Evolutionary conservation across 2,113 vertebrate genomes (phyloP).

Genomic region (Gorsachius goisagi): DNA sequence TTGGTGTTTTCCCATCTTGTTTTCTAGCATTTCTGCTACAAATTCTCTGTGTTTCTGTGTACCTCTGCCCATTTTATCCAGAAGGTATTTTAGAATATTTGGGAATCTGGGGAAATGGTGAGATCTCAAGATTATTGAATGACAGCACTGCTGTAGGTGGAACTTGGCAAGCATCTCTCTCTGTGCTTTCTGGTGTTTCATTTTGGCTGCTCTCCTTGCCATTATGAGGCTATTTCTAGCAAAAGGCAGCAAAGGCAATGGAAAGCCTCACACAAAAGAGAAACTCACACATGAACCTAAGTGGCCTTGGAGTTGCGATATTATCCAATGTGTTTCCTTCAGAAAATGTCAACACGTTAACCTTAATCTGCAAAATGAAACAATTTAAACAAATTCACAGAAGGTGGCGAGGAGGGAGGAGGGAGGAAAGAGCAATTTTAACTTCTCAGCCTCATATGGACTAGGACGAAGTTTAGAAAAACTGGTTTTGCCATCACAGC

Average conservation of each 20-base stretch:
- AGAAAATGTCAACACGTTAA: neutral
- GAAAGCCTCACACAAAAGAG: neutral
- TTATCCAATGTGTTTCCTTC: neutral
- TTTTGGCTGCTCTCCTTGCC: neutral
- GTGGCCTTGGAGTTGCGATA: neutral
- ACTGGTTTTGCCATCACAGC: neutral
- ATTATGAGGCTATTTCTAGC: neutral
- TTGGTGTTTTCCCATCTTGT: neutral
- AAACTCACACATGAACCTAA: neutral
- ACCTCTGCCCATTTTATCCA: neutral
- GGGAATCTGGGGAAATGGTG: neutral
- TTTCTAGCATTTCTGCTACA: neutral
- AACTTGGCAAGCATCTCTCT: neutral
- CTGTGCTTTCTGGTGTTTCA: neutral
- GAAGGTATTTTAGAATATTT: neutral
- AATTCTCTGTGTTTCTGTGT: neutral
- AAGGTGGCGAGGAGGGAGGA: fast-evolving
- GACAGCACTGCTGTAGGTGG: neutral
- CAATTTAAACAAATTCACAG: neutral
- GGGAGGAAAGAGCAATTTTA: neutral
- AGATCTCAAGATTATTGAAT: neutral
- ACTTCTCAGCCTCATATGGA: neutral
- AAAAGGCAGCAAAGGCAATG: neutral
- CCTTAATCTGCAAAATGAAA: neutral
- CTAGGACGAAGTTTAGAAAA: neutral